Base-by-base conservation (phyloP, 2,113 vertebrate species). In the Neodon shergylaensis region DNA sequence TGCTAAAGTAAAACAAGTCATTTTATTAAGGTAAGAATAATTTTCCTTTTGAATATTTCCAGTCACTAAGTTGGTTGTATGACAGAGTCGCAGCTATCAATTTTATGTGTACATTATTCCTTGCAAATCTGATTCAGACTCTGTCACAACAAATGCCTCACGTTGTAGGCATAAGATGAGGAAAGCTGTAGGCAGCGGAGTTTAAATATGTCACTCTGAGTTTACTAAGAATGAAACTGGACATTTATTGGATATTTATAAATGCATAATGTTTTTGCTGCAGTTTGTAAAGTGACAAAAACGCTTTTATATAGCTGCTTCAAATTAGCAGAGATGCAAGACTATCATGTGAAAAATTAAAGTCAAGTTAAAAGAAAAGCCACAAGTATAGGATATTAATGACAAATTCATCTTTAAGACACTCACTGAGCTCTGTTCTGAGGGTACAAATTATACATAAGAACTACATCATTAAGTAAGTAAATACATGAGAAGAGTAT, bases 151-250 rank as follows among this genome's bases (percentile, higher is more conserved):
- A 97, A 83, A 95, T 88, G 91, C 39, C 58, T 91, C 79, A 44
- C 47, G 93, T 58, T 58, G 58, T 31, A 90, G 28, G 33, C n/a
- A 96, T 24, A 39, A 98, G 97, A 98, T 97, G 91, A 96, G 97
- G 77, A 94, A 97, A 88, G 66, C 47, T 85, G 66, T 52, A 97
- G 68, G 81, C 76, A 97, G 96, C 94, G 96, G 94, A 96, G 94
- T 91, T 97, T 97, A 83, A 93, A 97, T 95, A 90, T 97, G 96
- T 98, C 86, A 96, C 93, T 97, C 89, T 97, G 98, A 98, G 81
- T 98, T 98, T 98, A 98, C 49, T 98, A 97, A 95, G 93, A 95
- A 95, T 84, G 77, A 98, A 98, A 96, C n/a, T 47, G 66, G 95
- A 98, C 95, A 97, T 90, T 96, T 92, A 92, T 6, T 92, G 36